These are phyloP conservation scores for Colletes collaris DNA, from an alignment of 2,888 invertebrate species.

Conservation along the genomic window DNA sequence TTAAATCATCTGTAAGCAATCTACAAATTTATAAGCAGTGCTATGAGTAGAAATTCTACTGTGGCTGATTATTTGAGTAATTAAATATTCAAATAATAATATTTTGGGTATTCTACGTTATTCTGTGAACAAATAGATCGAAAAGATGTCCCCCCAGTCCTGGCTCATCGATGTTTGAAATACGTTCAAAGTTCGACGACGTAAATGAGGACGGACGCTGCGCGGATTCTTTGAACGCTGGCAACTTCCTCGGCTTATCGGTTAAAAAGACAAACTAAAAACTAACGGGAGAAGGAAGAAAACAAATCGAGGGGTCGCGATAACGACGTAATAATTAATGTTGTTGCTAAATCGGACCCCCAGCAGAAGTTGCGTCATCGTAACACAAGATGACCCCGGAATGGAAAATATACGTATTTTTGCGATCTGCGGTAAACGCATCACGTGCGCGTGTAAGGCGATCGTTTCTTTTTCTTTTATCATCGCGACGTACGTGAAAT, in stretches of 20 bases:
- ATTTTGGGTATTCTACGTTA: too few species aligned
- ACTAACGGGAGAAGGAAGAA: not conserved
- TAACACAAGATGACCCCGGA: conserved; percentile 61
- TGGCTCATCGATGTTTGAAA: not conserved
- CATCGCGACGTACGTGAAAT: not conserved
- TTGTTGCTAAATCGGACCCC: conserved; percentile 73
- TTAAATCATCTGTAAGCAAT: too few species aligned
- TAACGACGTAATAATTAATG: conserved; percentile 56
- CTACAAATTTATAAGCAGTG: too few species aligned
- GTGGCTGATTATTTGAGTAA: too few species aligned
- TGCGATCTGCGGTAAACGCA: conserved; percentile 5
- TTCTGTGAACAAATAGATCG: too few species aligned
- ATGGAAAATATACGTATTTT: conserved; percentile 69
- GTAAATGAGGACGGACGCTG: not conserved
- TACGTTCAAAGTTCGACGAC: conserved; percentile 20
- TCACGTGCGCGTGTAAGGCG: conserved; percentile 6
- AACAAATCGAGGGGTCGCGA: conserved; percentile 14
- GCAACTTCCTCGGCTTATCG: conserved; percentile 33
- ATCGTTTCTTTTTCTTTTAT: not conserved
- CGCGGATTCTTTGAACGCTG: not conserved
- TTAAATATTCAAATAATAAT: too few species aligned
- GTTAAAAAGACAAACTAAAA: not conserved
- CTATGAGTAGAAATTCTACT: too few species aligned
- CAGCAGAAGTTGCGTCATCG: conserved; percentile 74
- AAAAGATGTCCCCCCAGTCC: too few species aligned